phyloP scores from a whole-genome alignment of 2,888 invertebrate species.

The Oscheius onirici region DNA sequence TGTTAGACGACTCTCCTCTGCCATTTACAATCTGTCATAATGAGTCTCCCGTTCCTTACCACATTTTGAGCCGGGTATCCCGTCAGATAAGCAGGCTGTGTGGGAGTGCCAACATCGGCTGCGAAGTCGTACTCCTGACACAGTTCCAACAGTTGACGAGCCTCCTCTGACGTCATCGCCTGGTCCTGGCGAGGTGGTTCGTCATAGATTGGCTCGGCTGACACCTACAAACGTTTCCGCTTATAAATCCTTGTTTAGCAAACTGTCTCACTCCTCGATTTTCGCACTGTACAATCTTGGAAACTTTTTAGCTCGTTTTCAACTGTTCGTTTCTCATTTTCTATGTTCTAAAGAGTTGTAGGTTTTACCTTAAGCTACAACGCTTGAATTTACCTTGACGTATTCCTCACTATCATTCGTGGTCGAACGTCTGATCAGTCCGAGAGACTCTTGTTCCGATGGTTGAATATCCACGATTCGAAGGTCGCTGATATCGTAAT shows the following conservation, averaged over 20 bases:
- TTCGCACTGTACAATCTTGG: too few species aligned
- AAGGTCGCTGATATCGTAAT: constrained; percentile 56
- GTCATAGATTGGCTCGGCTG: constrained; percentile 49
- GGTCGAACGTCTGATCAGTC: neutral
- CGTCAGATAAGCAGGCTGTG: neutral
- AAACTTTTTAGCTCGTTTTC: too few species aligned
- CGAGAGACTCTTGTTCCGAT: constrained; percentile 10
- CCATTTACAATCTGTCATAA: too few species aligned
- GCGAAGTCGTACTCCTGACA: constrained; percentile 57
- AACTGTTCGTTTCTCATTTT: too few species aligned
- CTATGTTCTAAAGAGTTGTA: too few species aligned
- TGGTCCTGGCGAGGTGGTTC: constrained; percentile 36
- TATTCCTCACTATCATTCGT: constrained; percentile 57
- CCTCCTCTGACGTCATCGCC: constrained; percentile 50
- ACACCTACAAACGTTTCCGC: constrained; percentile 9
- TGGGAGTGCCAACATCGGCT: constrained; percentile 41
- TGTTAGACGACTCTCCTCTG: neutral
- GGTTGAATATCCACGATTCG: constrained; percentile 28
- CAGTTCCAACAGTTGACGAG: constrained; percentile 46
- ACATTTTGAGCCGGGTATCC: neutral
- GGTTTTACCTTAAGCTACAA: too few species aligned
- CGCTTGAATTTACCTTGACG: too few species aligned
- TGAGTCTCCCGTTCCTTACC: neutral
- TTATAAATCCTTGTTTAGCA: neutral
- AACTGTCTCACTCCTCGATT: too few species aligned